Evolutionary conservation across 2,113 vertebrate genomes (phyloP), one percentile per base, ranked within the genome.

Genomic region (Etheostoma spectabile): DNA sequence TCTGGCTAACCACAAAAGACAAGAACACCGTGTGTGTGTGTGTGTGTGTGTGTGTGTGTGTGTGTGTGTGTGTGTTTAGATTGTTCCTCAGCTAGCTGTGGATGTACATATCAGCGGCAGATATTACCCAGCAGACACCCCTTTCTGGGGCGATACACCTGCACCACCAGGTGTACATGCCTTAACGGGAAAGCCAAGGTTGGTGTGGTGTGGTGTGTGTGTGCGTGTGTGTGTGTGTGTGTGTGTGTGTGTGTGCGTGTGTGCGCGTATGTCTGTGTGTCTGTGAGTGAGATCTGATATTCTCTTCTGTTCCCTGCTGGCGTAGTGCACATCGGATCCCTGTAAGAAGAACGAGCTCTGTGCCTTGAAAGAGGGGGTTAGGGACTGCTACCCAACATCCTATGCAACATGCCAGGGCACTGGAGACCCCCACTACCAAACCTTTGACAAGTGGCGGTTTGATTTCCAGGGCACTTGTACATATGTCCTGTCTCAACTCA

Each of bases 391-490:
- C 68, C 74, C 84, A 57, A 2, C 14, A 24, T 77, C 79, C 49
- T 74, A 45, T 21, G 38, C 42, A n/a, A 74, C 73, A 35, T 86
- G 84, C 56, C 19, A 64, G 14, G 74, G 55, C 22, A 1, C 19
- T 1, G 84, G 84, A 52, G 84, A 86, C 68, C 79, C 79, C 56
- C 84, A 86, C 74, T 86, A 81, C 74, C 6, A 0, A 8, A 69
- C 13, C 79, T 77, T 86, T 33, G 84, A 86, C 57, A 46, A 35
- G 3, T 30, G 22, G n/a, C 15, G 68, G 1, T 86, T 77, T 63
- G 61, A 86, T 64, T 86, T 86, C 62, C 79, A 82, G 74, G 84
- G 84, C n/a, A 86, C 79, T 35, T 86, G 84, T 48, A 81, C 30
- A 14, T 86, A 86, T 45, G 8, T 73, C 46, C 68, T 86, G 7